Evolutionary conservation across 2,113 vertebrate genomes (phyloP), one percentile per base, ranked within the genome.

Genomic region (Notiomystis cincta): DNA sequence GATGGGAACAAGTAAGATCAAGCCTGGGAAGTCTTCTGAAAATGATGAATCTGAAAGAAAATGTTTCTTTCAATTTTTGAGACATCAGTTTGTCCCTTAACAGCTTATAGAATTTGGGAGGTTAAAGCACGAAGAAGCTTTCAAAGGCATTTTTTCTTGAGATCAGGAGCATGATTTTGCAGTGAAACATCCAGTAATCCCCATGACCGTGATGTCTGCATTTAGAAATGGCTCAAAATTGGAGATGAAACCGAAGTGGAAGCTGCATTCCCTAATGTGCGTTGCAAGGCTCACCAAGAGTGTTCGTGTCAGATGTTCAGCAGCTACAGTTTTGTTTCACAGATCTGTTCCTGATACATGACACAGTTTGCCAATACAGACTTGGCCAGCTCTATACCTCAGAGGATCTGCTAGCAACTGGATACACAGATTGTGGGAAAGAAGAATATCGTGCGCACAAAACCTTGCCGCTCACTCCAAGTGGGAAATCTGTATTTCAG

Each of bases 121-220:
- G 4, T 13, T 64, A 48, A 77, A 89, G 25, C 9, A 35, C 58
- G 51, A 90, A 78, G 30, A 69, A 8, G 5, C 15, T 90, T 87
- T 45, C 57, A 85, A 76, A 72, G 27, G 19, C 21, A 35, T 60
- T 87, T 95, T 95, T 78, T 87, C 8, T 78, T 57, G n/a, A 40
- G 21, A 54, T 47, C 10, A 17, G 61, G 38, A 60, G 8, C 24
- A 50, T 22, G 18, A 4, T 95, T 85, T 93, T 60, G 15, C 38
- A 51, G 38, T 44, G 31, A 79, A 37, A 38, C 16, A 40, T 11
- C 13, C 31, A 13, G 24, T 31, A 54, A 89, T 42, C 14, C 23
- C 28, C 22, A 48, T 24, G 48, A 28, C 15, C 8, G 5, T 40
- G 25, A 6, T 50, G 1, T 48, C 50, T 83, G 30, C 30, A 60